Evolutionary conservation across 2,888 invertebrate species (phyloP), one percentile per base, ranked within the genome.

Genomic region (Pseudanteris insignis): DNA sequence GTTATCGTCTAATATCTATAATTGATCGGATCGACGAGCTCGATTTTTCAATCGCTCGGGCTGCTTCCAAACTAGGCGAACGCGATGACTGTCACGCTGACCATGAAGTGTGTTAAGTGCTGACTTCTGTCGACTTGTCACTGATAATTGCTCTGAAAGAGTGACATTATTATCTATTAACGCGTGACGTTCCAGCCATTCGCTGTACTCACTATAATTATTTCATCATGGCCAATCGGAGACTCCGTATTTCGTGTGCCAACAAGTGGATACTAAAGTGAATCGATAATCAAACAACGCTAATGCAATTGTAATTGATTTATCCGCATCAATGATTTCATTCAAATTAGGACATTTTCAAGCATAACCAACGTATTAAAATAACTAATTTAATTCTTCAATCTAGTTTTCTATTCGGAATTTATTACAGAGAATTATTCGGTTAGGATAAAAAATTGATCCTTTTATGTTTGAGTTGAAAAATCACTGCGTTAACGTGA

Each of bases 41-140:
- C n/a, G n/a, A n/a, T n/a, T n/a, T 18, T 18, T 18, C 18, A 6
- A 32, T 28, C 26, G 21, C 21, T 4, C 25, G 29, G 26, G 28
- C 46, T 28, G 28, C 29, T 32, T 29, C 43, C 13, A 38, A 59
- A 54, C 47, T 33, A 36, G 55, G 48, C 50, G 53, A 62, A 59
- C 41, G 55, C 60, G 60, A 66, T 57, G 62, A 64, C 62, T 55
- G 61, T 61, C 55, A 62, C 59, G 34, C 28, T 36, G 21, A 9
- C 57, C 43, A 47, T 63, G 59, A 60, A 61, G 51, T 55, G 61
- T 62, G 48, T 58, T 54, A 47, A 63, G 60, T 60, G 60, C 60
- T 44, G 60, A 62, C 60, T 58, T 59, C 59, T 54, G 57, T 57
- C 46, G 46, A 43, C 51, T 62, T 51, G 62, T 62, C 57, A 62